phyloP scores from a whole-genome alignment of 1,140 invertebrate species.

The Penaeus indicus region DNA sequence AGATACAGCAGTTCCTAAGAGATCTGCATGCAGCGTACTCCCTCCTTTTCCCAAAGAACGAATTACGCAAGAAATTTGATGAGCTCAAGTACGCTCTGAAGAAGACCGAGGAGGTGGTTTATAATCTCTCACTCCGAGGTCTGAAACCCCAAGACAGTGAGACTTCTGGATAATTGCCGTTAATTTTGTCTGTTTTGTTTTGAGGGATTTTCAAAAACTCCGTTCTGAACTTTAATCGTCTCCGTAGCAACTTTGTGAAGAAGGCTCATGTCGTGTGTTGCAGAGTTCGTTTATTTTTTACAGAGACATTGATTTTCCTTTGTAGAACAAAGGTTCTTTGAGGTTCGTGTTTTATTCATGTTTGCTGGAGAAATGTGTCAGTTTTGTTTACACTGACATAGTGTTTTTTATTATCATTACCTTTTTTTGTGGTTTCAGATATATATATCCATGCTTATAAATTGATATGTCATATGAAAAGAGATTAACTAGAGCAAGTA shows the following conservation, averaged over 20 bases:
- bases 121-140: slow-evolving; percentile 90
- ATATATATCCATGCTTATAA: no score
- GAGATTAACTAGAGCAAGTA: no score
- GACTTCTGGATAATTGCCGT: slow-evolving; percentile 45
- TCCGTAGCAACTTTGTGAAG: neutral
- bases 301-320: no score
- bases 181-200: neutral
- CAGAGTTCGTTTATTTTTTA: no score
- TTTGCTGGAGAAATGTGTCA: no score
- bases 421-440: neutral
- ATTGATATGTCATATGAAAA: no score
- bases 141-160: slow-evolving; percentile 73
- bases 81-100: slow-evolving; percentile 93
- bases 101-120: slow-evolving; percentile 95
- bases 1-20: slow-evolving; percentile 87
- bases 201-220: neutral
- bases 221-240: neutral
- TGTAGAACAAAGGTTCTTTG: no score
- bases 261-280: neutral
- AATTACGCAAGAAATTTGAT: slow-evolving; percentile 90
- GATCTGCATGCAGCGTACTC: slow-evolving; percentile 90
- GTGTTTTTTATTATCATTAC: neutral
- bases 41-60: slow-evolving; percentile 92
- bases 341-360: no score
- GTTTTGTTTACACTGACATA: neutral